Evolutionary conservation across 2,113 vertebrate species (phyloP).

Genomic region (Thalassoma bifasciatum): DNA sequence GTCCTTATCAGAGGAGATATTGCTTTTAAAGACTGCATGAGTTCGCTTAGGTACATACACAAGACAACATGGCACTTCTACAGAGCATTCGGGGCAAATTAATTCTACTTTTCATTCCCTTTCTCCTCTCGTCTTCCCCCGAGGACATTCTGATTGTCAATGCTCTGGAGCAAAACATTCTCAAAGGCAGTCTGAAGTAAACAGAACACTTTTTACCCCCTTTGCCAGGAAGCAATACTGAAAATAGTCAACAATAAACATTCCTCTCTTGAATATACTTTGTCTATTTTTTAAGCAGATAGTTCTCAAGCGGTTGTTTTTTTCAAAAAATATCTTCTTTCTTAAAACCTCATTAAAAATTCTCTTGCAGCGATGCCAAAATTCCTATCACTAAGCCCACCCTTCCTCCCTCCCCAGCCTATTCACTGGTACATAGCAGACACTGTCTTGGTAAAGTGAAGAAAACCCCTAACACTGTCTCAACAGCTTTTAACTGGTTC

Average conservation of each 20-base stretch:
- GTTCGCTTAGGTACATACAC: constrained; percentile 71
- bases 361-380: constrained; percentile 79
- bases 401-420: constrained; percentile 48
- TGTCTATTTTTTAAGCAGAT: constrained; percentile 54
- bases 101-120: constrained; percentile 45
- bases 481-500: constrained; percentile 70
- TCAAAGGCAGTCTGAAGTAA: constrained; percentile 79
- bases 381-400: constrained; percentile 72
- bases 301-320: constrained; percentile 40
- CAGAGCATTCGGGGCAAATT: constrained; percentile 71
- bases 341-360: constrained; percentile 81
- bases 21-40: constrained; percentile 81
- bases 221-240: constrained; percentile 74
- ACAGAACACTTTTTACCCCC: constrained; percentile 65
- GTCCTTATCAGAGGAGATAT: constrained; percentile 77
- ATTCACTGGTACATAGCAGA: constrained; percentile 73
- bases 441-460: constrained; percentile 68
- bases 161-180: constrained; percentile 78
- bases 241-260: constrained; percentile 74
- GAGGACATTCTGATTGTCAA: constrained; percentile 81
- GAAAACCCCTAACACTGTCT: constrained; percentile 59
- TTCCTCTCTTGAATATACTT: constrained; percentile 72
- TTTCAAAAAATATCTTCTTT: constrained; percentile 77
- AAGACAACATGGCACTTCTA: constrained; percentile 80
- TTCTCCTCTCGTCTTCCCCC: constrained; percentile 28